Evolutionary conservation across 2,113 vertebrate genomes (phyloP).

Genomic region (Chunga burmeisteri): DNA sequence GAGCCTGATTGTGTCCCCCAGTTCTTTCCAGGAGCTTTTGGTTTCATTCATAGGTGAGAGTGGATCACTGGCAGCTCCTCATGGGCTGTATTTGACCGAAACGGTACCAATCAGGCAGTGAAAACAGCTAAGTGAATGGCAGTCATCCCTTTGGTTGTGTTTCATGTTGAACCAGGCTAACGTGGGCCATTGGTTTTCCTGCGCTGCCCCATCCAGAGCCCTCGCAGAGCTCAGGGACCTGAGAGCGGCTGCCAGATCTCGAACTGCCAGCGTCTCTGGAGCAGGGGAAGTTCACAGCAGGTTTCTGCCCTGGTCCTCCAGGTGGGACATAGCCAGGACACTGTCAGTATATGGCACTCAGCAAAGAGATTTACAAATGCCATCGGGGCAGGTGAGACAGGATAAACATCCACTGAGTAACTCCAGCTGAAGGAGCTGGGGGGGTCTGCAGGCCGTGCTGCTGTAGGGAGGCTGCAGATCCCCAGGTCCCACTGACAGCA

Average conservation of each 20-base stretch:
- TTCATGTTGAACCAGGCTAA: background rate
- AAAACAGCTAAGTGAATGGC: background rate
- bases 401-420: too few relatives aligned
- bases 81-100: background rate
- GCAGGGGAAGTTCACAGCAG: background rate
- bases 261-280: rapidly evolving
- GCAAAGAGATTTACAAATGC: background rate
- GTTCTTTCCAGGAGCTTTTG: background rate
- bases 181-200: background rate
- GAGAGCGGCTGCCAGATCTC: rapidly evolving
- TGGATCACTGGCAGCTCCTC: background rate
- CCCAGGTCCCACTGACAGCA: background rate
- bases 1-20: background rate
- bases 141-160: background rate
- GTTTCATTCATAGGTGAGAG: background rate
- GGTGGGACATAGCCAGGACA: background rate
- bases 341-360: rapidly evolving
- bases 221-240: rapidly evolving
- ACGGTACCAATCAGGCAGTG: background rate
- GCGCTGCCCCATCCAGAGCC: background rate
- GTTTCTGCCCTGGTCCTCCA: background rate
- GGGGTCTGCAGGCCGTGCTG: background rate
- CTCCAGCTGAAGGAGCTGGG: rapidly evolving
- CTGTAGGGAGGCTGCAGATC: background rate
- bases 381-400: too few relatives aligned